Percentiles rank a stretch among this genome's conserved stretches.
These are phyloP conservation scores for Griposia aprilina DNA, from an alignment of 2,888 invertebrate genomes.

Conservation along the genomic window DNA sequence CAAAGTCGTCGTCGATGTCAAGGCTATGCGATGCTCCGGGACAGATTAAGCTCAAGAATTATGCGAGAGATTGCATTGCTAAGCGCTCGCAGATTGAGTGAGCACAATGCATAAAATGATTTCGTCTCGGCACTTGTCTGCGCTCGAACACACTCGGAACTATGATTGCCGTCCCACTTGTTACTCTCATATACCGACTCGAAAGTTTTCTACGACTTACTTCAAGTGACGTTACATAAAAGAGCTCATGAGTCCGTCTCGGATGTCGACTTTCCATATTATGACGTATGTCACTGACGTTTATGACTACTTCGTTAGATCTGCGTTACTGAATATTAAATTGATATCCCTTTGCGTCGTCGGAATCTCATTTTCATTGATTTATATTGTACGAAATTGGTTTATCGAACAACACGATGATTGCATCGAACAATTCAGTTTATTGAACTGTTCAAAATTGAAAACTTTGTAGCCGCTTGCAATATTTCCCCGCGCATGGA, in stretches of 20 bases:
- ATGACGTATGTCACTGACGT: slow-evolving; percentile 71
- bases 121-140: slow-evolving; percentile 64
- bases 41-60: slow-evolving; percentile 64
- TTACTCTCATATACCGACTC: slow-evolving; percentile 78
- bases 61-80: slow-evolving; percentile 66
- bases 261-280: slow-evolving; percentile 72
- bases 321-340: slow-evolving; percentile 74
- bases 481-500: slow-evolving; percentile 58
- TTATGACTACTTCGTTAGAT: slow-evolving; percentile 70
- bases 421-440: slow-evolving; percentile 79
- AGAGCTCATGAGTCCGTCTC: slow-evolving; percentile 77
- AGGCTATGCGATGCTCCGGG: slow-evolving; percentile 55
- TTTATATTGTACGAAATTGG: slow-evolving; percentile 80
- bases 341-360: slow-evolving; percentile 73
- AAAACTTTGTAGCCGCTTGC: slow-evolving; percentile 70
- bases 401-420: slow-evolving; percentile 79
- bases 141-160: slow-evolving; percentile 62
- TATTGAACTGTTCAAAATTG: slow-evolving; percentile 77
- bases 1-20: slow-evolving; percentile 50
- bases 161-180: slow-evolving; percentile 77
- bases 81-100: slow-evolving; percentile 67
- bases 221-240: slow-evolving; percentile 81
- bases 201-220: slow-evolving; percentile 79
- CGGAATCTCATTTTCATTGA: slow-evolving; percentile 76
- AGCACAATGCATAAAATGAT: slow-evolving; percentile 70